Conservation (phyloP, 2,797 vertebrate species). For the Heliangelus exortis region DNA sequence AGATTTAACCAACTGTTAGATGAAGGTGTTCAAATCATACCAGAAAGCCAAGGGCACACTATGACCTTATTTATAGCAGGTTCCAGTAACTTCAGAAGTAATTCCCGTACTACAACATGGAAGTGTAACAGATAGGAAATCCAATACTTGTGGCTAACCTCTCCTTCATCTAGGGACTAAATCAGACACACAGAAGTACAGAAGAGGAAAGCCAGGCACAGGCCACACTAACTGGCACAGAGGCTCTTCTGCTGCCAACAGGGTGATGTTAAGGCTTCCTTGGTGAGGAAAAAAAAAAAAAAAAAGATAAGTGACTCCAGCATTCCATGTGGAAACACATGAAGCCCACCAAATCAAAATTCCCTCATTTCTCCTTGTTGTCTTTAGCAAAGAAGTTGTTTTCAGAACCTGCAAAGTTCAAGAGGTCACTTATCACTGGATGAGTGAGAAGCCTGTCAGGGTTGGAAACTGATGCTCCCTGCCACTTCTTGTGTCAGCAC, state of each 20-base stretch:
- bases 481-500: neutral
- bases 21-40: neutral
- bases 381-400: neutral
- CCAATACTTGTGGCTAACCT: neutral
- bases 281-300: neutral
- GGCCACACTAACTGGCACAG: neutral
- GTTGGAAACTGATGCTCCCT: rapidly evolving
- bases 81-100: neutral
- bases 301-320: neutral
- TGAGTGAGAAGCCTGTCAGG: neutral
- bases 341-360: neutral
- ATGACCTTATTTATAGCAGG: neutral
- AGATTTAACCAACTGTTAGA: neutral
- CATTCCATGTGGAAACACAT: neutral
- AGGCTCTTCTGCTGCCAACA: neutral
- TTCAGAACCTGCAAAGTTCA: neutral
- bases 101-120: neutral
- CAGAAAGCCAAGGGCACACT: neutral
- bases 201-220: neutral
- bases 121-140: neutral
- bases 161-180: neutral
- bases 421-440: neutral
- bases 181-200: neutral
- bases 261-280: neutral
- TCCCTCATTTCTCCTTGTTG: neutral